Conservation (phyloP, 1,140 invertebrate genomes). For the Drosophila asahinai region DNA sequence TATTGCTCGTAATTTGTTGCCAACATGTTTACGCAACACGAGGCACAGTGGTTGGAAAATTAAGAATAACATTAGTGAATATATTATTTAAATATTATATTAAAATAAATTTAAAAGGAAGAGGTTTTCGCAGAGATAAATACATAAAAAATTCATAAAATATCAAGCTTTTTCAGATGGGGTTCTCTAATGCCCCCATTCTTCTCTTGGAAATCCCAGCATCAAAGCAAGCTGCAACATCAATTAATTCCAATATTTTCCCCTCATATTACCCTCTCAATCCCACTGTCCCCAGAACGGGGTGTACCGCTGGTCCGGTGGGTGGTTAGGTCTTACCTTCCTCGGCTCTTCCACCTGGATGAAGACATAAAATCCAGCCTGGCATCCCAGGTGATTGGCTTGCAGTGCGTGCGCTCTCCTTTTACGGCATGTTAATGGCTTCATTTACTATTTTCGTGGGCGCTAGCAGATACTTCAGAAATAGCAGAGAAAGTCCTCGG, state of each 20-base stretch:
- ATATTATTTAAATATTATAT: too few relatives aligned
- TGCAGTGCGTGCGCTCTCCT: conserved; percentile 61
- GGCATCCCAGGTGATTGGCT: conserved; percentile 51
- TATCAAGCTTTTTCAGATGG: too few relatives aligned
- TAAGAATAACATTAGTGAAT: background rate
- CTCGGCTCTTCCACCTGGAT: conserved; percentile 40
- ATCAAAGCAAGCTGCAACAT: too few relatives aligned
- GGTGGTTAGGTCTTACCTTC: conserved; percentile 14
- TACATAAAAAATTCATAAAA: too few relatives aligned
- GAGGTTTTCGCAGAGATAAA: too few relatives aligned
- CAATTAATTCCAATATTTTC: too few relatives aligned
- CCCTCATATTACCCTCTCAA: too few relatives aligned
- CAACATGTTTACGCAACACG: conserved; percentile 71
- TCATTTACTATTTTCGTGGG: conserved; percentile 53
- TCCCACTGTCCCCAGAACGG: background rate
- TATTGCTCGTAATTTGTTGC: conserved; percentile 73
- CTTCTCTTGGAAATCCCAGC: too few relatives aligned
- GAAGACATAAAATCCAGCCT: conserved; percentile 71
- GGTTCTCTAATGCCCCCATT: too few relatives aligned
- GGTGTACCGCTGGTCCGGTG: conserved; percentile 10
- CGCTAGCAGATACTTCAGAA: conserved; percentile 25
- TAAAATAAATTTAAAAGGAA: too few relatives aligned
- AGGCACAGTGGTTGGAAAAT: background rate
- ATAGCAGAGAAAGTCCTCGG: conserved; percentile 40
- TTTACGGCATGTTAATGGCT: conserved; percentile 67